These are phyloP conservation scores for Meghimatium bilineatum DNA, from an alignment of 2,888 invertebrate species.

Conservation along the genomic window DNA sequence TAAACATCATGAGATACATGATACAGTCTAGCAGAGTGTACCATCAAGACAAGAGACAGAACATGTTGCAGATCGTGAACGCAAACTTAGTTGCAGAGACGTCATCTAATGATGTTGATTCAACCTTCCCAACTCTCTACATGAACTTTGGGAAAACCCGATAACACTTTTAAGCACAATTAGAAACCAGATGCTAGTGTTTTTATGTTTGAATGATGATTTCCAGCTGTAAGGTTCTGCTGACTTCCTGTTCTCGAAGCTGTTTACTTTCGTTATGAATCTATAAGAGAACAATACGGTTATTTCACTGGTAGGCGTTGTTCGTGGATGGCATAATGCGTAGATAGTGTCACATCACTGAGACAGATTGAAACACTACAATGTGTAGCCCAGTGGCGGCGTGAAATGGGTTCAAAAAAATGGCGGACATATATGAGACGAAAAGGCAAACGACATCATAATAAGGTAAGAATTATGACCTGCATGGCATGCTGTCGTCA, in stretches of 20 bases:
- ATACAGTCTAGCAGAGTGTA: too few species aligned
- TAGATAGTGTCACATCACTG: background rate
- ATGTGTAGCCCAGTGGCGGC: background rate
- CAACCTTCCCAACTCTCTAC: too few species aligned
- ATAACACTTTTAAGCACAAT: background rate
- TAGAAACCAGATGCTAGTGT: background rate
- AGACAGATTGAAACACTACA: background rate
- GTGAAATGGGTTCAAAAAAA: slow-evolving; percentile 14
- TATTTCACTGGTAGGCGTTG: background rate
- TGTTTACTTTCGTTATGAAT: background rate
- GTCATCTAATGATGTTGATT: too few species aligned
- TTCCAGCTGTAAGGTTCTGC: background rate
- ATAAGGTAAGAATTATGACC: background rate
- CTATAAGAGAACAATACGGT: background rate
- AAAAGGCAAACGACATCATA: background rate
- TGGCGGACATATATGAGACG: slow-evolving; percentile 9
- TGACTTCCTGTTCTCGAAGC: background rate
- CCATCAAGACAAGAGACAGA: too few species aligned
- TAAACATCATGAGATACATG: too few species aligned
- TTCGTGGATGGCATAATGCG: background rate
- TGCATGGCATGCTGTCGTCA: too few species aligned
- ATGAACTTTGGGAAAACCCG: background rate
- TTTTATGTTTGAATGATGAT: background rate
- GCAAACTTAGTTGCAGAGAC: too few species aligned
- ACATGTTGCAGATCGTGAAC: too few species aligned